Evolutionary conservation across 2,113 vertebrate species (phyloP), one percentile per base, ranked within the genome.

Genomic region (Agelaius tricolor): DNA sequence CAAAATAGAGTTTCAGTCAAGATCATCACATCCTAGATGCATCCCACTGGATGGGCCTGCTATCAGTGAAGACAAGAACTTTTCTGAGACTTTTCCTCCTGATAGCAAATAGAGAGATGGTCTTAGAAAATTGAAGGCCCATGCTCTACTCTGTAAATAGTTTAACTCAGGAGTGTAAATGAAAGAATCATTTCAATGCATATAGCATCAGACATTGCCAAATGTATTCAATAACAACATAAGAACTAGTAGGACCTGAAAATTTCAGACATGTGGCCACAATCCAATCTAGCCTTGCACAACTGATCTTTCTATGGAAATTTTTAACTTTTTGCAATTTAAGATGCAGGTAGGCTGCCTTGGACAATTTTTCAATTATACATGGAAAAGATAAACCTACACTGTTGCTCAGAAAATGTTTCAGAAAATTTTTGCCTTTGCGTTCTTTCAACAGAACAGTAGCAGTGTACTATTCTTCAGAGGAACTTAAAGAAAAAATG

Each of bases 151-250:
- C 51, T 94, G 59, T 61, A 76, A 87, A 65, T 43, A 55, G 39
- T 78, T 94, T 67, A 94, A 63, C 69, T 80, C 51, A 79, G n/a
- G 66, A 85, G 76, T 68, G 41, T 93, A 94, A 94, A 93, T 72
- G 81, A 62, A 87, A 92, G 66, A 30, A 15, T 79, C 0, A 9
- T 71, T 95, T 90, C 55, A 67, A 33, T 89, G 39, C 35, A 83
- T 81, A 71, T 86, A 78, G 21, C 59, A 80, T 77, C 54, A 80
- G 35, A 46, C 47, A 17, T 75, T 87, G 41, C 67, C 18, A 21
- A 78, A 81, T 57, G 12, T 62, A 51, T 78, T 95, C 9, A 57
- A 62, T 44, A 89, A 44, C 41, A 66, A 52, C 10, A 3, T 26
- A 47, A 80, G 24, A 57, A 33, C 61, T 77, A 83, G 55, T 90